Evolutionary conservation across 2,888 invertebrate genomes (phyloP).

Genomic region (Crepidodera aurea): DNA sequence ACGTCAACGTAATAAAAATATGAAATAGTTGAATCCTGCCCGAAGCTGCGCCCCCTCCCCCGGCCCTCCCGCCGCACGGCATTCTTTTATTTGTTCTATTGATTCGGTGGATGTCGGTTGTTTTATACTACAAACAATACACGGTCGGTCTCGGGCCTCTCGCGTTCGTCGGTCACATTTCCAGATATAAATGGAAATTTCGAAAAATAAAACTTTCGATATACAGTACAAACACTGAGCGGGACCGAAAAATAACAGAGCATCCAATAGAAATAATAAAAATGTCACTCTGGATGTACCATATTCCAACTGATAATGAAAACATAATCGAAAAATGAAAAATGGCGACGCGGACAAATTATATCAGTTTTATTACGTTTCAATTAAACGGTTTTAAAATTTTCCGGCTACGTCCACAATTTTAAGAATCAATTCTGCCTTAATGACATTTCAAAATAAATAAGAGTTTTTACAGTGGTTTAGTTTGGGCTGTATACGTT

Average conservation of each 20-base stretch:
- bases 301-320: conserved; percentile 28
- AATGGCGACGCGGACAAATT: not conserved
- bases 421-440: too few species aligned
- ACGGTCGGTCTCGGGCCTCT: conserved; percentile 5
- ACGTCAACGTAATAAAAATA: conserved; percentile 4
- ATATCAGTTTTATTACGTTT: not conserved
- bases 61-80: conserved; percentile 14
- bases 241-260: conserved; percentile 22
- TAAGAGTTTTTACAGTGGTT: too few species aligned
- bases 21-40: conserved; percentile 12
- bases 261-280: conserved; percentile 30
- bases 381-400: too few species aligned
- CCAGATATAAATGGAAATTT: conserved; percentile 30
- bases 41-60: conserved; percentile 20
- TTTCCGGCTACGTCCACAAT: too few species aligned
- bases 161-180: conserved; percentile 15
- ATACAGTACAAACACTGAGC: conserved; percentile 21
- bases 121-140: conserved; percentile 25
- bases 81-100: conserved; percentile 30
- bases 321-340: conserved; percentile 26
- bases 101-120: conserved; percentile 19
- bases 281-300: conserved; percentile 23
- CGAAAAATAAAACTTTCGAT: conserved; percentile 28
- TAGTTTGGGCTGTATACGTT: too few species aligned
- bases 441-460: too few species aligned